Evolutionary conservation across 2,888 invertebrate species (phyloP).

Genomic region (Hemistola chrysoprasaria): DNA sequence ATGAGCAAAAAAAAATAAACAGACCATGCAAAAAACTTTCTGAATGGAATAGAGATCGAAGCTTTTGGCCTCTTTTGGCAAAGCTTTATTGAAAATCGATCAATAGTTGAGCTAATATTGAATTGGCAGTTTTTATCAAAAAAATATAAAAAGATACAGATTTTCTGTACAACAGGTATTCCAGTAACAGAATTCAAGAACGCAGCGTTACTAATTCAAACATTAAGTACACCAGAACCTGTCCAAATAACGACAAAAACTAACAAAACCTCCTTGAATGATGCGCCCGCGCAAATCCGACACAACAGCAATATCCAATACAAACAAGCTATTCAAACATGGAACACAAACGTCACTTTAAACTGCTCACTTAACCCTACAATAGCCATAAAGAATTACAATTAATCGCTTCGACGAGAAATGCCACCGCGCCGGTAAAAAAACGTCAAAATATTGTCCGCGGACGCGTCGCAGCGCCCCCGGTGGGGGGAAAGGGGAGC

Average conservation of each 20-base stretch:
- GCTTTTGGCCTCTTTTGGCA: no score
- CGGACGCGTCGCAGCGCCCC: constrained; percentile 57
- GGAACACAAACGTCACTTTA: constrained; percentile 60
- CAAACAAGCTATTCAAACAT: constrained; percentile 55
- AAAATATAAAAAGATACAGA: constrained; percentile 18
- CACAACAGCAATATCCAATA: constrained; percentile 41
- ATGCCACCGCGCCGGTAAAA: constrained; percentile 73
- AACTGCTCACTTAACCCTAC: constrained; percentile 79
- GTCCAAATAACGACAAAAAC: constrained; percentile 47
- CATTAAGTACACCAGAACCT: constrained; percentile 39
- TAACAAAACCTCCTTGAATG: constrained; percentile 37
- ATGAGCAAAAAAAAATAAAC: no score
- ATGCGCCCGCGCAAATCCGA: constrained; percentile 57
- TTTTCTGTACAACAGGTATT: constrained; percentile 24
- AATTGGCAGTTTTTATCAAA: no score
- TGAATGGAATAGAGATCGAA: not conserved
- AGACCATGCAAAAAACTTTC: not conserved
- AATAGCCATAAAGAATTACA: constrained; percentile 79
- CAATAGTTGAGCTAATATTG: constrained; percentile 1
- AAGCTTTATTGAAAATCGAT: constrained; percentile 7
- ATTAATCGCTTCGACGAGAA: constrained; percentile 76
- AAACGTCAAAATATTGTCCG: constrained; percentile 78
- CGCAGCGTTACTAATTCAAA: constrained; percentile 44
- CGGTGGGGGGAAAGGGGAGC: constrained; percentile 58
- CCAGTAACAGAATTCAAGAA: constrained; percentile 26